Evolutionary conservation across 35 echinoderm and acorn worm species (phyloP).

Genomic region (Heliocidaris tuberculata): DNA sequence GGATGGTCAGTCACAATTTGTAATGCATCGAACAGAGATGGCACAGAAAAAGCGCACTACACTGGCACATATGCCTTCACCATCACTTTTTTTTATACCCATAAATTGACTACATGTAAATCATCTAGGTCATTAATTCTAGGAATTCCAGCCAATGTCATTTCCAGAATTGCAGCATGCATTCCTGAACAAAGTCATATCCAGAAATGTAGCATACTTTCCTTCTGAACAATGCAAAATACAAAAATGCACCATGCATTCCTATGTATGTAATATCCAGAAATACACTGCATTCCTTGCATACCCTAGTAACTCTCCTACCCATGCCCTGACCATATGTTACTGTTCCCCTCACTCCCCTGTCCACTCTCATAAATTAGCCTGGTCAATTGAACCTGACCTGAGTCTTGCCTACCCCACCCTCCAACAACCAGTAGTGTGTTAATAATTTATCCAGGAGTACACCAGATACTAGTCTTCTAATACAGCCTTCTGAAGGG

Average conservation of each 20-base stretch:
- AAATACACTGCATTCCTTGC: background rate
- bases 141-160: background rate
- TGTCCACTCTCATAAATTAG: background rate
- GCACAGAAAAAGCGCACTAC: no score
- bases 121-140: background rate
- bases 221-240: background rate
- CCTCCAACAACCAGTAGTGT: background rate
- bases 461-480: no score
- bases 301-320: background rate
- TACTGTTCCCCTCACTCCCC: background rate
- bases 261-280: background rate
- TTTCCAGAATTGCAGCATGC: background rate
- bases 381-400: slow-evolving; percentile 6
- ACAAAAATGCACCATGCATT: background rate
- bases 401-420: background rate
- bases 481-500: no score
- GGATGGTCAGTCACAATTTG: no score
- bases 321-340: background rate
- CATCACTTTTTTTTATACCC: background rate
- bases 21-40: no score
- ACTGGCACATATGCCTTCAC: no score
- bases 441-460: background rate
- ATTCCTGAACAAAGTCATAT: background rate
- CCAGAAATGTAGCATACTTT: background rate
- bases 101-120: background rate